Evolutionary conservation across 1,140 invertebrate genomes (phyloP).

Genomic region (Camponotus pennsylvanicus): DNA sequence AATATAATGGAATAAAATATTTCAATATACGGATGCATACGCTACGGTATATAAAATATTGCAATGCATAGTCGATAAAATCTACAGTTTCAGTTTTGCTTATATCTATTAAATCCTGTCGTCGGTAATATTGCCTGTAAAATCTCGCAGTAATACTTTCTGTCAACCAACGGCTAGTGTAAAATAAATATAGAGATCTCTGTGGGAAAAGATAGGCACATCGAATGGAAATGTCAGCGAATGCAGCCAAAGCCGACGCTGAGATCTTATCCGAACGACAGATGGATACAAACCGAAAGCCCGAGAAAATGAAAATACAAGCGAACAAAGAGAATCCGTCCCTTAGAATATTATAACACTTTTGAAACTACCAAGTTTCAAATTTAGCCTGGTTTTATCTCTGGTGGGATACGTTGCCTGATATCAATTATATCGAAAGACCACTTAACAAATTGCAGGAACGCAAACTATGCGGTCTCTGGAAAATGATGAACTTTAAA

Average conservation of each 20-base stretch:
- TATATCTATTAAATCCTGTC: neutral
- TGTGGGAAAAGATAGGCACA: constrained; percentile 23
- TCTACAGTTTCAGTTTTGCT: neutral
- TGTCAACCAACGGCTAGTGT: constrained; percentile 2
- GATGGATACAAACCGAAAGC: constrained; percentile 54
- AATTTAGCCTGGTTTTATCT: constrained; percentile 22
- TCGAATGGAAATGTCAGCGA: constrained; percentile 44
- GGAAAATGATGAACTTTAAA: neutral
- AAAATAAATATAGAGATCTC: constrained; percentile 44
- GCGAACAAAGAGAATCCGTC: neutral
- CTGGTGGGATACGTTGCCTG: neutral
- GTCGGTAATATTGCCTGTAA: neutral
- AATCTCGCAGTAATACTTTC: neutral
- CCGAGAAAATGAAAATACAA: constrained; percentile 52
- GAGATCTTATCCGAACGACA: constrained; percentile 43
- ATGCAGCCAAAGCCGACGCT: constrained; percentile 13
- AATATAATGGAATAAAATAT: constrained; percentile 1
- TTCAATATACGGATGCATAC: neutral
- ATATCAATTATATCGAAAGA: constrained; percentile 30
- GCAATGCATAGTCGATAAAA: neutral
- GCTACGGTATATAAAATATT: neutral
- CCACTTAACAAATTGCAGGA: constrained; percentile 46
- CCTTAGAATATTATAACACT: constrained; percentile 20
- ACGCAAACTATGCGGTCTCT: neutral
- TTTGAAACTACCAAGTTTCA: neutral